Base-by-base conservation (phyloP, 2,888 invertebrate species). In the Tenthredo livida region DNA sequence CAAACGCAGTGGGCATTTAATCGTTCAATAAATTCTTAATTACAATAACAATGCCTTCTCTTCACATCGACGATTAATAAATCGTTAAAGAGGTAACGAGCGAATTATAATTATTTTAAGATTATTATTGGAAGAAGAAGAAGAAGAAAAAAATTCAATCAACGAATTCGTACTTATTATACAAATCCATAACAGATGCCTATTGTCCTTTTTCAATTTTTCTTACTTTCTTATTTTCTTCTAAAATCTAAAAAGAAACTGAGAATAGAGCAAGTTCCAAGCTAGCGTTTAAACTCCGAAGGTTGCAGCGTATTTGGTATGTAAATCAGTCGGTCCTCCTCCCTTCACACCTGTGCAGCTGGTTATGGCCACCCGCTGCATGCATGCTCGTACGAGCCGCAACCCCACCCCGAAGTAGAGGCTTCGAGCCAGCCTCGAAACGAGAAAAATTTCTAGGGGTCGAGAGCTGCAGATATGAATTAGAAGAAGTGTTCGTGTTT, bases 291-390 rank as follows among this genome's bases (percentile, higher is more conserved):
- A 61, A 80, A 80, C 40, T 80, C 80, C 25, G 83, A 65, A 83
- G 83, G 83, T 83, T 83, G 70, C 83, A 83, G 67, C 67, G 83
- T 70, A 70, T 70, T 83, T 50, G 83, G 83, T 83, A 83, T 83
- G 83, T 83, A 83, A 83, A 83, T 83, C 67, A 65, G 83, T 83
- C 83, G 33, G 47, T 50, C 21, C 72, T 29, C 21, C 80, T 67
- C 83, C 83, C 83, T 83, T 83, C 70, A 83, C 83, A 83, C 83
- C 83, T 83, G 83, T 83, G 83, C 83, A 70, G 83, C 83, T 83
- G 83, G 83, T 83, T 83, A 70, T 70, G 83, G 67, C 83, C 83
- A 83, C 83, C 83, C 83, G 83, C 83, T 50, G 83, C 83, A 83
- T 80, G 61, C 80, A 7, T 80, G 83, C 67, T 83, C 80, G 61